Evolutionary conservation across 2,113 vertebrate genomes (phyloP), one percentile per base, ranked within the genome.

Genomic region (Bos indicus): DNA sequence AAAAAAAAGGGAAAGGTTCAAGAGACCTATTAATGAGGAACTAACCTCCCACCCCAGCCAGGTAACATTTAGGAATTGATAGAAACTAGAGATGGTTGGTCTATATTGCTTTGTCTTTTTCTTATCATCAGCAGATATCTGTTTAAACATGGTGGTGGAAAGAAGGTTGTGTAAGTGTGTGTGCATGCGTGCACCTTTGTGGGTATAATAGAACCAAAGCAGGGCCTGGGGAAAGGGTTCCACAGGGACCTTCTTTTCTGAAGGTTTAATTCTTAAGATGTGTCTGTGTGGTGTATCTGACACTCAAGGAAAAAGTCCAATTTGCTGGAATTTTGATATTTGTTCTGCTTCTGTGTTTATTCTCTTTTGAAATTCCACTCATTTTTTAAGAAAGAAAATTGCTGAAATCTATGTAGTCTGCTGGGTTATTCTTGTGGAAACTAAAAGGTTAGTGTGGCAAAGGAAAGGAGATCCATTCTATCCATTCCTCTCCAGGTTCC

Each of bases 331-430:
- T 92, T 82, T 95, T 57, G 52, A 51, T 57, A 82, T 90, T 87
- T 88, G 26, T 80, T 71, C 36, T 83, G 25, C 16, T 5, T 95
- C 19, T 97, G 59, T 82, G 88, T 93, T 82, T 85, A 91, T 89
- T 91, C 43, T 28, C 30, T 81, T 96, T 48, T 89, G 46, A 94
- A 97, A 82, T 67, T 91, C 57, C 56, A 92, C 51, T 81, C 46
- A 77, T 74, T 25, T 60, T 87, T 82, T 46, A 95, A 54, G 80
- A 83, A 96, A 52, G 28, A 94, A 81, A 77, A 62, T 81, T 96
- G 46, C 88, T 43, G 48, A 83, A 82, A 10, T 90, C 23, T 92
- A 12, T 77, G 14, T 23, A 89, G 46, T 88, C 67, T 89, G n/a
- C 33, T 81, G 57, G 90, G 51, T 78, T 80, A 92, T 81, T 88